These are phyloP conservation scores for Periophthalmodon schlosseri DNA, from an alignment of 2,113 vertebrate species.

Conservation along the genomic window DNA sequence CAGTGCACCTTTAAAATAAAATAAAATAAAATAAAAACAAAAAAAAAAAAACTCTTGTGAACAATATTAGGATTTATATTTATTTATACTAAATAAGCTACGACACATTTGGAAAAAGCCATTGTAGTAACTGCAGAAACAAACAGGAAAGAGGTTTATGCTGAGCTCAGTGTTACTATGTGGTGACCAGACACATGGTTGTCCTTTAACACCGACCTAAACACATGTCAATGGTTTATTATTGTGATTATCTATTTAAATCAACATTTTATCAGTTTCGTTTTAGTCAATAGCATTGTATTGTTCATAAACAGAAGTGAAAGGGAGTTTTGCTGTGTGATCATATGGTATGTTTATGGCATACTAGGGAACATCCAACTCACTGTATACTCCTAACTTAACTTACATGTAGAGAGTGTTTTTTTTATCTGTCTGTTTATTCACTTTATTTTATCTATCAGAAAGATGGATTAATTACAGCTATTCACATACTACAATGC, in stretches of 20 bases:
- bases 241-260: background rate
- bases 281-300: background rate
- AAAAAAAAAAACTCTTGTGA: background rate
- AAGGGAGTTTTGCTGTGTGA: background rate
- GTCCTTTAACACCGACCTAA: background rate
- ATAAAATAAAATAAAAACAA: no score
- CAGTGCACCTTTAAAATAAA: no score
- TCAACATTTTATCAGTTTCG: background rate
- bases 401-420: no score
- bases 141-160: constrained; percentile 60
- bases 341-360: no score
- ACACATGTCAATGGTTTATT: background rate
- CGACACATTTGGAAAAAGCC: background rate
- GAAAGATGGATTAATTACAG: no score
- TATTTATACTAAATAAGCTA: background rate
- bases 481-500: no score
- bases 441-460: no score
- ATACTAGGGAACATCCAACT: background rate
- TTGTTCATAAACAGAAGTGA: background rate
- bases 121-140: constrained; percentile 17
- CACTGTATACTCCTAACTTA: background rate
- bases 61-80: background rate
- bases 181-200: constrained; percentile 3
- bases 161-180: constrained; percentile 41
- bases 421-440: no score